Evolutionary conservation across 2,113 vertebrate genomes (phyloP), one percentile per base, ranked within the genome.

Genomic region (Dicrurus megarhynchus): DNA sequence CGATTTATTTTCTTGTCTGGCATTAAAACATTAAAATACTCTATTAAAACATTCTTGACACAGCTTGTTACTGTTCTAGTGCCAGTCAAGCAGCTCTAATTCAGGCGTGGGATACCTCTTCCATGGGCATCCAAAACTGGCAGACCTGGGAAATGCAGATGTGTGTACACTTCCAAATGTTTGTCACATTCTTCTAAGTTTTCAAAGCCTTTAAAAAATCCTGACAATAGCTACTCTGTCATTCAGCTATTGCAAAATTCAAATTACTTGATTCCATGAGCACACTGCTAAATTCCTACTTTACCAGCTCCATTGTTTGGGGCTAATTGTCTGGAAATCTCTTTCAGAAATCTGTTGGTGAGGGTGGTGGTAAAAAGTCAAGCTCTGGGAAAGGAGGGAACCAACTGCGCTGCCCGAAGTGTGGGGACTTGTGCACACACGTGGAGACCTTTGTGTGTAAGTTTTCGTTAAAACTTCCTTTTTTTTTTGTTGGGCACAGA

Each of bases 391-490:
- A 99, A 97, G 99, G 99, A 81, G 99, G 99, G 89, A 98, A 98
- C 97, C 99, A 99, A 61, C 98, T 99, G 35, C 98, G 99, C 81
- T 99, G 99, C 96, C 99, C 99, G 1, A 99, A 99, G 97, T 99
- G 99, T 95, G 99, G 99, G 7, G 99, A 99, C 93, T 97, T 99
- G 57, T 99, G 99, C 96, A 99, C 99, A 47, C 99, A 99, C 1
- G 99, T 99, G 92, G 99, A 99, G 97, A 99, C 99, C 19, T 99
- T 99, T 91, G 99, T 99, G 64, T 99, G 99, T 99, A 97, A 99
- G 99, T 99, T 87, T 78, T 46, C 13, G 10, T 47, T 6, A 20
- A 63, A 71, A 19, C 7, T 53, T 69, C 30, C 6, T 39, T 57
- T 32, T 15, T 24, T 33, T 65, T 50, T 4, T 12, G 14, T n/a